Evolutionary conservation across 2,113 vertebrate species (phyloP).

Genomic region (Neotoma lepida): DNA sequence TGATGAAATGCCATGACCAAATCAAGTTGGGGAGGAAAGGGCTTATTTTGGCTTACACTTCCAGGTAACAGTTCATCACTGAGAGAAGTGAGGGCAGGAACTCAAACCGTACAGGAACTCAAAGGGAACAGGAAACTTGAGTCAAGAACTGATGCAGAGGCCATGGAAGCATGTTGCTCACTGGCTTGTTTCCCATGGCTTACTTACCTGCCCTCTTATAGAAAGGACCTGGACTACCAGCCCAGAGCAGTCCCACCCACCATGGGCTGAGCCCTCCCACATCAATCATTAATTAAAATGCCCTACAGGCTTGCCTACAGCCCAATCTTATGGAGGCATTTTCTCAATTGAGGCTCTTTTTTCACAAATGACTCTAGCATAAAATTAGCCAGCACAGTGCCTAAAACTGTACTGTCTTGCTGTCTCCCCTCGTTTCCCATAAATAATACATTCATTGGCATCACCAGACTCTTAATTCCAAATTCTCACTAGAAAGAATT

Average conservation of each 20-base stretch:
- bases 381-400: neutral
- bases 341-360: neutral
- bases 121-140: neutral
- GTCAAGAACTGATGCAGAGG: neutral
- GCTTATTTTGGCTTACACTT: neutral
- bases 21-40: neutral
- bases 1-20: neutral
- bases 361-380: neutral
- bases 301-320: neutral
- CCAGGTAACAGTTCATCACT: neutral
- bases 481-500: constrained; percentile 28
- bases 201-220: neutral
- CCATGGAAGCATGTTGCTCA: neutral
- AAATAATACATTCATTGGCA: neutral
- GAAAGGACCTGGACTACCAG: neutral
- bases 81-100: too few relatives aligned
- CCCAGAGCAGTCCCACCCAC: neutral
- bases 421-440: neutral
- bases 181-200: neutral
- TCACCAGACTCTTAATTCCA: neutral
- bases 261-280: neutral
- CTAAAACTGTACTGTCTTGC: neutral
- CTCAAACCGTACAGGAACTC: neutral
- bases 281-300: neutral
- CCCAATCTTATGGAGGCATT: neutral